A percentile compares a stretch with the other conserved stretches of the same genome.
Conservation (phyloP, 1,140 invertebrate species). For the Danaus melanippus region DNA sequence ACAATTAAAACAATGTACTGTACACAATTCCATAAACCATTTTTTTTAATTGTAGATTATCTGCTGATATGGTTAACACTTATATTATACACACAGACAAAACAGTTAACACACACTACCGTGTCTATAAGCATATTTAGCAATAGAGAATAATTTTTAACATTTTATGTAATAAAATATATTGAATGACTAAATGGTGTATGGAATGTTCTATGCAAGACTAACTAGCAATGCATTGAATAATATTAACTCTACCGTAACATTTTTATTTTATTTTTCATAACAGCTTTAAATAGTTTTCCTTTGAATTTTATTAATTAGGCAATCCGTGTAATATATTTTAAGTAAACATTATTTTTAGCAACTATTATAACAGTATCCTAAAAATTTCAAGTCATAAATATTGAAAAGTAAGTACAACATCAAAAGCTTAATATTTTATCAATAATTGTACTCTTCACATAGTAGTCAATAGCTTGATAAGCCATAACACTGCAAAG, state of each 20-base stretch:
- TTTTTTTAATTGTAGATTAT: slow-evolving; percentile 9
- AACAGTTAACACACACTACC: slow-evolving; percentile 29
- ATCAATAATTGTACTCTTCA: slow-evolving; percentile 31
- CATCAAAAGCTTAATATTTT: slow-evolving; percentile 30
- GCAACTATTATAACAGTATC: slow-evolving; percentile 5
- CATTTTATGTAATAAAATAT: background rate
- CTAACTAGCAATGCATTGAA: slow-evolving; percentile 9
- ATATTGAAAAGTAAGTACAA: slow-evolving; percentile 21
- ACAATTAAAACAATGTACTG: slow-evolving; percentile 5
- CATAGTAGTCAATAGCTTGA: slow-evolving; percentile 12
- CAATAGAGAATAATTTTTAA: slow-evolving; percentile 15
- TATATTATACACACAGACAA: slow-evolving; percentile 18
- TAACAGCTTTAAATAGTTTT: slow-evolving; percentile 4
- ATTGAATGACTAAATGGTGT: slow-evolving; percentile 22
- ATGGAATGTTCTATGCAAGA: slow-evolving; percentile 32
- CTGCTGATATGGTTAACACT: slow-evolving; percentile 10
- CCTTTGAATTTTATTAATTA: slow-evolving; percentile 1
- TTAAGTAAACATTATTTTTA: background rate
- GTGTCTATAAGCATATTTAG: slow-evolving; percentile 23
- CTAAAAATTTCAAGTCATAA: background rate
- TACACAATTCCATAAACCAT: slow-evolving; percentile 12
- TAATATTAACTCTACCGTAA: slow-evolving; percentile 8
- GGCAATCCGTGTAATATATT: background rate
- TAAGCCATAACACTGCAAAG: slow-evolving; percentile 17
- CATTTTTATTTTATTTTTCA: slow-evolving; percentile 1